Evolutionary conservation across 2,113 vertebrate species (phyloP), one percentile per base, ranked within the genome.

Genomic region (Colaptes auratus): DNA sequence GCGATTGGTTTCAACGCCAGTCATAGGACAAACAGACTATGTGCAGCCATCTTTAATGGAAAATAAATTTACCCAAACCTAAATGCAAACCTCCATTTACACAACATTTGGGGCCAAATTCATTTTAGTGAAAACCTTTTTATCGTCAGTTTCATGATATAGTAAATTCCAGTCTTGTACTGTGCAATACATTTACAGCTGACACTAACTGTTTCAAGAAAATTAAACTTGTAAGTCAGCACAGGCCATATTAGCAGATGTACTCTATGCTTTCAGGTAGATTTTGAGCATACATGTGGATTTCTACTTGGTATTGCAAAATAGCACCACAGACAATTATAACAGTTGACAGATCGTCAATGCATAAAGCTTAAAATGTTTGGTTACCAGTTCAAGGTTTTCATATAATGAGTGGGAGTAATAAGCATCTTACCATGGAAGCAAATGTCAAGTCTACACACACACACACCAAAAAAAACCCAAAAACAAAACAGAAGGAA

Each of bases 191-290:
- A 74, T 44, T 92, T 91, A 75, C 11, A 79, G n/a, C 4, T 59
- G 55, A 93, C 48, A 70, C 0, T 0, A 78, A 81, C 81, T 73
- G 30, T 27, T 82, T 89, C 67, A 73, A 89, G 46, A 85, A 90
- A 88, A 95, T 73, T n/a, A 52, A 92, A 86, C 19, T 86, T 73
- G 52, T 86, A 85, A 89, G 78, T 83, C 50, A 96, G 70, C 55
- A 58, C 46, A 91, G 58, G 21, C 70, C 63, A 36, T 36, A 53
- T 23, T 28, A 74, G 73, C 52, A 82, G 42, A 74, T 28, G 15
- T 11, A 61, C 24, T 63, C 63, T 28, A 17, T 72, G 24, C 44
- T 94, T 85, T 78, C 64, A 82, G 44, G 16, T 52, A 67, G 25
- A 63, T 88, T 74, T 89, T 88, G 64, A 82, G 35, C 63, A 77